These are phyloP conservation scores for Alosa alosa DNA, from an alignment of 2,113 vertebrate genomes.

Conservation along the genomic window DNA sequence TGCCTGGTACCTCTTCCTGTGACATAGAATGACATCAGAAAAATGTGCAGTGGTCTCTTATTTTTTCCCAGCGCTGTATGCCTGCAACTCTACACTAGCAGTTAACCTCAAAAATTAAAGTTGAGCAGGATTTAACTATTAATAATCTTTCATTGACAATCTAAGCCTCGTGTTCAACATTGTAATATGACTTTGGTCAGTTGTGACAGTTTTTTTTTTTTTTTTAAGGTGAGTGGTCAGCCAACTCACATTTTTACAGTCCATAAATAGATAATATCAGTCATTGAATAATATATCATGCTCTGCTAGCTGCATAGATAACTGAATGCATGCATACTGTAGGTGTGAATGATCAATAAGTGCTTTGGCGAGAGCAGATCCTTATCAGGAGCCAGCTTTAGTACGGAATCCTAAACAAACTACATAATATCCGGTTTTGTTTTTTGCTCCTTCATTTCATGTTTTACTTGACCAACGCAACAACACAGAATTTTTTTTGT, in stretches of 20 bases:
- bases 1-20: not conserved
- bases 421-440: not conserved
- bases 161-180: not conserved
- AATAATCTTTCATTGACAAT: not conserved
- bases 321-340: not conserved
- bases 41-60: too few relatives aligned
- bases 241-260: not conserved
- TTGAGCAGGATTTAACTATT: not conserved
- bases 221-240: not conserved
- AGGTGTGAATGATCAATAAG: not conserved
- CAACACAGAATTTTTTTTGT: not conserved
- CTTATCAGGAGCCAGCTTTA: not conserved
- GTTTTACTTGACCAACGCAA: not conserved
- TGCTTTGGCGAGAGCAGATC: not conserved
- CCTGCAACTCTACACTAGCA: too few relatives aligned
- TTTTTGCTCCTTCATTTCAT: not conserved
- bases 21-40: not conserved
- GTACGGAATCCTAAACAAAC: not conserved
- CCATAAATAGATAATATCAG: not conserved
- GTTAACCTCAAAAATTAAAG: too few relatives aligned
- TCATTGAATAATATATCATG: constrained; percentile 9
- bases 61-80: too few relatives aligned
- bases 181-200: not conserved
- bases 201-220: not conserved
- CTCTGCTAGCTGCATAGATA: not conserved